Evolutionary conservation across 2,888 invertebrate species (phyloP).

Genomic region (Limnephilus auricula): DNA sequence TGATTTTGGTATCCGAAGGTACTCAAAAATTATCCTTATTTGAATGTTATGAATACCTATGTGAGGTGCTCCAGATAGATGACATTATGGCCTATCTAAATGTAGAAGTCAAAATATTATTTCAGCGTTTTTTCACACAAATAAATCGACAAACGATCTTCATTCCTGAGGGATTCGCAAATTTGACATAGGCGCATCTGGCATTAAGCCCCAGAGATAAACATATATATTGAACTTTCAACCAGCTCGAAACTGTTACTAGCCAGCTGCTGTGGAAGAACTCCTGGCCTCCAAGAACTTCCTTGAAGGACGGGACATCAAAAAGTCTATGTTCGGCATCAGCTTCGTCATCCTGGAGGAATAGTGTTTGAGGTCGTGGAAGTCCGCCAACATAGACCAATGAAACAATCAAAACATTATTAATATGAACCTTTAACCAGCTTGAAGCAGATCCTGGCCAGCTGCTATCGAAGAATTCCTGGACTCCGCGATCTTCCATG

Average conservation of each 20-base stretch:
- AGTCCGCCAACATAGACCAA: not conserved
- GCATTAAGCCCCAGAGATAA: no score
- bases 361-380: slow-evolving; percentile 78
- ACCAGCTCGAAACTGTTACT: slow-evolving; percentile 74
- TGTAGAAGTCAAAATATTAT: no score
- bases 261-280: slow-evolving; percentile 76
- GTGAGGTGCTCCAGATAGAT: no score
- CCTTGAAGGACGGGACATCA: slow-evolving; percentile 72
- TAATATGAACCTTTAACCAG: slow-evolving; percentile 74
- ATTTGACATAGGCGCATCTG: no score
- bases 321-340: slow-evolving; percentile 38
- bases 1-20: no score
- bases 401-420: not conserved
- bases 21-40: no score
- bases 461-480: slow-evolving; percentile 71
- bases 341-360: slow-evolving; percentile 75
- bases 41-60: no score
- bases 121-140: no score
- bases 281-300: slow-evolving; percentile 72
- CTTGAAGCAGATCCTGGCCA: slow-evolving; percentile 76
- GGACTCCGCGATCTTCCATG: slow-evolving; percentile 73
- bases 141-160: no score
- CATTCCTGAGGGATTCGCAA: no score
- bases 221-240: slow-evolving; percentile 71
- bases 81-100: no score